These are phyloP conservation scores for Herminia tarsipennalis DNA, from an alignment of 2,888 invertebrate genomes.

Conservation along the genomic window DNA sequence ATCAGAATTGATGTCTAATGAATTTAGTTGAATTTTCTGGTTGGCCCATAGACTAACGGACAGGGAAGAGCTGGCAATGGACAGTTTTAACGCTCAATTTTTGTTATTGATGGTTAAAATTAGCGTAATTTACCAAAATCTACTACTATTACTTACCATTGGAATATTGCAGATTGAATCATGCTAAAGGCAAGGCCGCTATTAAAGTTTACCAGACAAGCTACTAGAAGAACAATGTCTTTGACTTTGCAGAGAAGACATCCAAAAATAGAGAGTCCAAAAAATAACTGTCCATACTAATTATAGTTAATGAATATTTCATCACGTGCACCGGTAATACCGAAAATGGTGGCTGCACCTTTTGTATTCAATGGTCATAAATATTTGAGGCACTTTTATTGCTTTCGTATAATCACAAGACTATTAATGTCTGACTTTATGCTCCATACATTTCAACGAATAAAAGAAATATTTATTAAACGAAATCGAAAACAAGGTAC, in stretches of 20 bases:
- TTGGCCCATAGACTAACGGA: too few species aligned
- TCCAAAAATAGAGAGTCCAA: not conserved
- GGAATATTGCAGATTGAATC: too few species aligned
- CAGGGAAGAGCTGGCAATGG: too few species aligned
- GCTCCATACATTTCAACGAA: not conserved
- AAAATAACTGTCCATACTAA: slow-evolving; percentile 5
- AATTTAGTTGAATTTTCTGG: too few species aligned
- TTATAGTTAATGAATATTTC: slow-evolving; percentile 32
- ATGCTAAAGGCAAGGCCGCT: too few species aligned
- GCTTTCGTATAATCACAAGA: slow-evolving; percentile 19
- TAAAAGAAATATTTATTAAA: slow-evolving; percentile 8
- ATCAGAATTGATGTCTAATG: too few species aligned
- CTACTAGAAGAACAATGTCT: too few species aligned
- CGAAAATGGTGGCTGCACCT: slow-evolving; percentile 12
- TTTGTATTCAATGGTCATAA: slow-evolving; percentile 26
- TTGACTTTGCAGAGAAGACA: not conserved
- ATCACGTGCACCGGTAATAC: slow-evolving; percentile 20
- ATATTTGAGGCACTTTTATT: slow-evolving; percentile 25
- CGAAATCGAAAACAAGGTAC: slow-evolving; percentile 7
- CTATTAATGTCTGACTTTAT: slow-evolving; percentile 11
- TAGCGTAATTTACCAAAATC: too few species aligned
- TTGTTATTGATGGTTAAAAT: too few species aligned
- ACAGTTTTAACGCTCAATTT: too few species aligned
- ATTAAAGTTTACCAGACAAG: too few species aligned
- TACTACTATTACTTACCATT: too few species aligned